phyloP scores from a whole-genome alignment of 2,888 invertebrate genomes.

The Trichacis sp. region DNA sequence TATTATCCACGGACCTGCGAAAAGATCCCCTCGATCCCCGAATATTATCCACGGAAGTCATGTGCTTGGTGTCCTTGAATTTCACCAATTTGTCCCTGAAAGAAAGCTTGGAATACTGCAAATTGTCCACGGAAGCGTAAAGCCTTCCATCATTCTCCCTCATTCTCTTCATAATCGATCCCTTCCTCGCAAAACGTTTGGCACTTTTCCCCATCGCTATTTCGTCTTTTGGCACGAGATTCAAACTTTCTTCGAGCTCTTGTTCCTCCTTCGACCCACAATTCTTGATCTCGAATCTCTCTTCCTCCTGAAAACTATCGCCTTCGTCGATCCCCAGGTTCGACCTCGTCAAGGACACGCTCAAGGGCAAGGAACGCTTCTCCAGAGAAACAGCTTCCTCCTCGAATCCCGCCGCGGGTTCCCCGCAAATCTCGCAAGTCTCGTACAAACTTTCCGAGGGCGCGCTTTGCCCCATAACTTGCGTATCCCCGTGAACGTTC shows the following conservation, averaged over 20 bases:
- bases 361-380: conserved; percentile 36
- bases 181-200: conserved; percentile 55
- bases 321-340: conserved; percentile 43
- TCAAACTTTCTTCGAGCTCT: conserved; percentile 24
- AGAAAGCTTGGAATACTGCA: conserved; percentile 52
- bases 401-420: conserved; percentile 43
- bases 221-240: conserved; percentile 55
- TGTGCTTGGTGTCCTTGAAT: conserved; percentile 50
- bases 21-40: conserved; percentile 51
- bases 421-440: conserved; percentile 64
- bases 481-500: conserved; percentile 54
- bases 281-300: conserved; percentile 59
- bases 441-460: conserved; percentile 49
- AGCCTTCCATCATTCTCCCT: conserved; percentile 52
- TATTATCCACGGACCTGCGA: conserved; percentile 60
- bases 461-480: conserved; percentile 42
- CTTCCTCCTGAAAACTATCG: conserved; percentile 46
- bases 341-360: conserved; percentile 45
- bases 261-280: conserved; percentile 50
- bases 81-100: conserved; percentile 50
- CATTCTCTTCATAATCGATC: conserved; percentile 54
- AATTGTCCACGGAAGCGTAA: conserved; percentile 64
- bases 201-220: conserved; percentile 46
- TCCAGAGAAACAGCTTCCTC: conserved; percentile 9
- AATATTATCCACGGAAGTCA: conserved; percentile 62